Evolutionary conservation across 2,888 invertebrate genomes (phyloP), one percentile per base, ranked within the genome.

Genomic region (Epirrita christyi): DNA sequence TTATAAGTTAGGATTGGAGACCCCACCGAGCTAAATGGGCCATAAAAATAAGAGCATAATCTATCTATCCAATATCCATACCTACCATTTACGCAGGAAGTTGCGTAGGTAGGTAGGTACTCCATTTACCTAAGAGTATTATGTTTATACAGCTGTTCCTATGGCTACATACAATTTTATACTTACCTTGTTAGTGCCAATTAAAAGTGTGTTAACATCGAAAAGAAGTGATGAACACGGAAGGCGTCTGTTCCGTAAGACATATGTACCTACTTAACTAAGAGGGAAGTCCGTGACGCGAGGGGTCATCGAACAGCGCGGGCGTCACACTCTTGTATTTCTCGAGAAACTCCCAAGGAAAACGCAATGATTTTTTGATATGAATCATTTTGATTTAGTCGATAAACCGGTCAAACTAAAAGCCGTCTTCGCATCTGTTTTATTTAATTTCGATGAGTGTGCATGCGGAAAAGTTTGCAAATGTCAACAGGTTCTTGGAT

Each of bases 241-340:
- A 75, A 70, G 63, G 59, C 61, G 36, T 50, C 61, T 64, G 66
- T 62, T 64, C 70, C 67, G 59, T 55, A 58, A 34, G 59, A 58
- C 57, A 57, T 40, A 13, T n/a, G n/a, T n/a, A n/a, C n/a, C n/a
- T n/a, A 36, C 21, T 21, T 46, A 52, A 37, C 41, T 46, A 0
- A 37, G 64, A 64, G 55, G 64, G 63, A 59, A 65, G 63, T 64
- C 66, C 64, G 54, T 71, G 71, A 74, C 72, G 72, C 56, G 64
- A 61, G 70, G 77, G 83, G 82, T 81, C 82, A 77, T 71, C 80
- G 83, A 81, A 81, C 70, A 65, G 68, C 66, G 70, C 67, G 68
- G 71, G 65, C 67, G 65, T 69, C 63, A 55, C 67, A 63, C 67
- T 65, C 64, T 60, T 61, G 63, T 64, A 43, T 68, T 69, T 77